These are phyloP conservation scores for Sminthurinus aureus DNA, from an alignment of 2,888 invertebrate genomes.

Conservation along the genomic window DNA sequence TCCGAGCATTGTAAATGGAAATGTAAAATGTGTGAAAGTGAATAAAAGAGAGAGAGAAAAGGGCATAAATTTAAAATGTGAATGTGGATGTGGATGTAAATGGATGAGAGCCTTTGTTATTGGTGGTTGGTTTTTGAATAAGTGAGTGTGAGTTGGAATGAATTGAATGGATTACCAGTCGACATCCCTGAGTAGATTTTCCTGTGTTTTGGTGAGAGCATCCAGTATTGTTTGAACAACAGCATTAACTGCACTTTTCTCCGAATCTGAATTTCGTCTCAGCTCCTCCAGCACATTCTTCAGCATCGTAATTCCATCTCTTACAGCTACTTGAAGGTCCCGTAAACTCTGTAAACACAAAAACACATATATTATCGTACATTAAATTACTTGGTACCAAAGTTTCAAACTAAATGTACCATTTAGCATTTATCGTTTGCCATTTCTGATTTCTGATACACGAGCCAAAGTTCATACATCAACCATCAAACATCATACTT, in stretches of 20 bases:
- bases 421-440: too few relatives aligned
- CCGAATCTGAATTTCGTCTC: conserved; percentile 71
- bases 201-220: conserved; percentile 73
- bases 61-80: neutral
- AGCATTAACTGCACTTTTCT: conserved; percentile 72
- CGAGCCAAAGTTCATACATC: too few relatives aligned
- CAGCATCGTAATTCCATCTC: conserved; percentile 73
- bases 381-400: too few relatives aligned
- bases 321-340: conserved; percentile 72
- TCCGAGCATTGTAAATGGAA: too few relatives aligned
- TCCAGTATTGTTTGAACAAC: conserved; percentile 75
- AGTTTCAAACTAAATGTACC: too few relatives aligned
- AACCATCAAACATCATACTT: too few relatives aligned
- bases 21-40: neutral
- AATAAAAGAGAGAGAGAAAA: neutral
- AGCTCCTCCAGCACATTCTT: conserved; percentile 74
- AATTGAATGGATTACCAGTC: conserved; percentile 67
- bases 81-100: neutral
- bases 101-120: neutral
- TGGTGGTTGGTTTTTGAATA: neutral
- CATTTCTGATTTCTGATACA: too few relatives aligned
- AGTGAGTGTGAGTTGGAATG: neutral
- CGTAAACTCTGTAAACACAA: conserved; percentile 65
- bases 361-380: too few relatives aligned
- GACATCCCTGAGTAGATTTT: conserved; percentile 72